These are phyloP conservation scores for Epinotia nisella DNA, from an alignment of 2,888 invertebrate genomes.

Conservation along the genomic window DNA sequence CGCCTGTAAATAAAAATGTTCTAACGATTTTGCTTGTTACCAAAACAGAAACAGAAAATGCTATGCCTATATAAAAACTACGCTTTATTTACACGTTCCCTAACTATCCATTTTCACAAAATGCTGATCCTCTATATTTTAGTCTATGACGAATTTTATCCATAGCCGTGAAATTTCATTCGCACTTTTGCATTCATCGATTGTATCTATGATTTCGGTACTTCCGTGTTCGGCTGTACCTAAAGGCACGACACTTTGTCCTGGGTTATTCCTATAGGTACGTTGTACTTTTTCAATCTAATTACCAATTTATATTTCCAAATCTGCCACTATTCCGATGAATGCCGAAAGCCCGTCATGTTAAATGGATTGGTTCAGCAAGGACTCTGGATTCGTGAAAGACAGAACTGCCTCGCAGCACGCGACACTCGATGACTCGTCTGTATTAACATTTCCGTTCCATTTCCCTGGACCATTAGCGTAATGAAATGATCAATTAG, in stretches of 20 bases:
- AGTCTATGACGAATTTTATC: too few relatives aligned
- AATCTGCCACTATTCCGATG: background rate
- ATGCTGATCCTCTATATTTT: background rate
- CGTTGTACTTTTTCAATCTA: background rate
- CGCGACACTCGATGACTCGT: slow-evolving; percentile 41
- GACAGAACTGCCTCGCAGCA: slow-evolving; percentile 17
- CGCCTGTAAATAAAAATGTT: background rate
- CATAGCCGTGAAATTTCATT: background rate
- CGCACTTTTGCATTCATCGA: background rate
- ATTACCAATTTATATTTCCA: background rate
- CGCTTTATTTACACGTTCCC: background rate
- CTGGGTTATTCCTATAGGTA: background rate
- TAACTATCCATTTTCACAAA: background rate
- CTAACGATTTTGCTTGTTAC: background rate
- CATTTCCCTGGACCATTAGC: slow-evolving; percentile 39
- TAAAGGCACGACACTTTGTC: background rate
- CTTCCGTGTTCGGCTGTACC: background rate
- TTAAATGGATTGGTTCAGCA: slow-evolving; percentile 23
- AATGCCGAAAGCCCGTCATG: slow-evolving; percentile 22
- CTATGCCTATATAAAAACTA: background rate
- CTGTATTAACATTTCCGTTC: slow-evolving; percentile 43
- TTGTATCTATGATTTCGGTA: background rate
- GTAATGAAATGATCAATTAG: slow-evolving; percentile 44
- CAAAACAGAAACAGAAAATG: background rate
- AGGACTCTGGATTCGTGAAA: slow-evolving; percentile 8